Evolutionary conservation across 1,140 invertebrate genomes (phyloP), one percentile per base, ranked within the genome.

Genomic region (Aleiodes sp.): DNA sequence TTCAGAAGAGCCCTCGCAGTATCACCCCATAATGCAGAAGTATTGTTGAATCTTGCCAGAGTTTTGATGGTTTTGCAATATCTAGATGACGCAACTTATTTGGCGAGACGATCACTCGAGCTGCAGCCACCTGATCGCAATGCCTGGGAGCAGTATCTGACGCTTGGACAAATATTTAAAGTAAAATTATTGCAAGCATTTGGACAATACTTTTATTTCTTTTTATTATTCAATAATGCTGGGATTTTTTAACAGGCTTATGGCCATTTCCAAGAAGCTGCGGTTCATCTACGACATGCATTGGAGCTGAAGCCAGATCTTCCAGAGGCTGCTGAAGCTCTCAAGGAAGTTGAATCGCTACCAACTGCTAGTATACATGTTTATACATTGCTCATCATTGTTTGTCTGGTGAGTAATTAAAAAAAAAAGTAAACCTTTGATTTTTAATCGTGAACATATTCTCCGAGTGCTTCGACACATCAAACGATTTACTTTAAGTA

Each of bases 121-220:
- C 89, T 94, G 39, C 93, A 94, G 78, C 90, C 93, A 24, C 90
- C 92, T 0, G 93, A 94, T 80, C 91, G 93, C 73, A 94, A 92
- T 80, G 92, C 94, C 0, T 96, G 95, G 95, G 91, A 94, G 76
- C 94, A 96, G 80, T 95, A 96, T 84, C 94, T 95, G 78, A 96
- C 94, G 8, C 87, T 96, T 12, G 94, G 92, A 26, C 92, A 94
- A 86, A 94, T 94, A 82, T 93, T 94, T 75, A 93, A 93, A 81
- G 87, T 87, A 73, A 52, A 52, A 24, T 12, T 37, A 65, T 46
- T 43, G 70, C n/a, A 69, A 59, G 21, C 14, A 37, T 56, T 37
- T 3, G 4, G 9, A 60, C 35, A 21, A 41, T 60, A 31, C 62
- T 21, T 29, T 61, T 12, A 31, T 31, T 16, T 63, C 35, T 10